Evolutionary conservation across 2,888 invertebrate genomes (phyloP).

Genomic region (Megamerina dolium): DNA sequence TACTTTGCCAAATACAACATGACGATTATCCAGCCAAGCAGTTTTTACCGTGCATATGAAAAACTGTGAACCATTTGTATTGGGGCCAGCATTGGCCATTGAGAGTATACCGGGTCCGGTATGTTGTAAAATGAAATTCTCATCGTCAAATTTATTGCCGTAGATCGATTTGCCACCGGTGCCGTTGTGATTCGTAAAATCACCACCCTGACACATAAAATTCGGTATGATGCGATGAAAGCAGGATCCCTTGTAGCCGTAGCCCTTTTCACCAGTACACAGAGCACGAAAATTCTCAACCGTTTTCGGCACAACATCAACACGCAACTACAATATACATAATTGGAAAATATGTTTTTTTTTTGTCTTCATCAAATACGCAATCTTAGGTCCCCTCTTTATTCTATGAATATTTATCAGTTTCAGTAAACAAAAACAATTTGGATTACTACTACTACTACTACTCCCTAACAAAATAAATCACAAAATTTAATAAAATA

Average conservation of each 20-base stretch:
- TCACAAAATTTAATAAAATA: too few relatives aligned
- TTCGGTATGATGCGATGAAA: slow-evolving; percentile 95
- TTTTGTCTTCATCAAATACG: too few relatives aligned
- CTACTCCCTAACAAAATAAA: too few relatives aligned
- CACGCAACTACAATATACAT: slow-evolving; percentile 62
- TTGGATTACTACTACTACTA: too few relatives aligned
- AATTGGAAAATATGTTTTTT: too few relatives aligned
- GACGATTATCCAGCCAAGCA: slow-evolving; percentile 84
- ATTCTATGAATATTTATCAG: too few relatives aligned
- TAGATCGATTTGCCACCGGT: slow-evolving; percentile 95
- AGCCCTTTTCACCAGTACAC: slow-evolving; percentile 91
- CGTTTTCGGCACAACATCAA: slow-evolving; percentile 88
- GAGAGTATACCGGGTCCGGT: slow-evolving; percentile 85
- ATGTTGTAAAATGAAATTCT: slow-evolving; percentile 93
- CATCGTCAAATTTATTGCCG: slow-evolving; percentile 89
- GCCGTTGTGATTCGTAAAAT: slow-evolving; percentile 91
- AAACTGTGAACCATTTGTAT: slow-evolving; percentile 95
- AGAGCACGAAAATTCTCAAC: slow-evolving; percentile 94
- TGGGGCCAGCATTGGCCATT: slow-evolving; percentile 93
- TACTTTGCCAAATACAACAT: slow-evolving; percentile 87
- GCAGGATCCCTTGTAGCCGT: slow-evolving; percentile 84
- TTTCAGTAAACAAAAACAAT: too few relatives aligned
- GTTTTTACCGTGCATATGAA: slow-evolving; percentile 90
- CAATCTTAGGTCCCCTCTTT: too few relatives aligned
- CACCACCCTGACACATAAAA: slow-evolving; percentile 96